Base-by-base conservation (phyloP, 2,888 invertebrate genomes). In the Malthinus seriepunctatus region DNA sequence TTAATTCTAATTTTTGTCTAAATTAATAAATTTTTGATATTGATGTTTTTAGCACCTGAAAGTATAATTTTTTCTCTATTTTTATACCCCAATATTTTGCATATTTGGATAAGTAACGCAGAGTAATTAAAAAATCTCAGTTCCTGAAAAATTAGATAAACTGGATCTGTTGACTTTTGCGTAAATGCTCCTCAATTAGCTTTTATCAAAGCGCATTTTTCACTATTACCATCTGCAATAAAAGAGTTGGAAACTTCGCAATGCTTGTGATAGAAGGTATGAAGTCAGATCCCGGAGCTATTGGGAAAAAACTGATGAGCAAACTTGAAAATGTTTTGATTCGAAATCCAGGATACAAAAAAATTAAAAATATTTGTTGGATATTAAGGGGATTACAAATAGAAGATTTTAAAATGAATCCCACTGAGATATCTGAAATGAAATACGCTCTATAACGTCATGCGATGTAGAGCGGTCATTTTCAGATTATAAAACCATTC, bases 391-490 rank as follows among this genome's bases (percentile, higher is more conserved):
- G 37, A 11, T 2, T 23, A 3, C 37, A 8, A 37, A n/a, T 11
- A 11, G 37, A 37, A n/a, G 11, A 7, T 37, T 11, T 37, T 37
- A 9, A 37, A 11, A 11, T 23, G 23, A 23, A 23, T 23, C 23
- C 23, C 23, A 23, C 23, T 5, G 23, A 23, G 23, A 23, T 23
- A 23, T 23, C 23, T 23, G 23, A 23, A 23, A 23, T 46, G 45
- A 46, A 46, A 32, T 46, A 32, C 31, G 45, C 45, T 46, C 10
- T 23, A 46, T 46, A 32, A 46, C 45, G 6, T 46, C 45, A 46
- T 51, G 33, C 33, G 35, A 35, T 12, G 48, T 48, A 14, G 48
- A 48, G 34, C 12, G 48, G 32, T 39, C 48, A 8, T 34, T 48
- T 55, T 55, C 42, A 8, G 37, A n/a, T 11, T 37, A 37, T 11